These are phyloP conservation scores for Bombus breviceps DNA, from an alignment of 1,140 invertebrate species.

Conservation along the genomic window DNA sequence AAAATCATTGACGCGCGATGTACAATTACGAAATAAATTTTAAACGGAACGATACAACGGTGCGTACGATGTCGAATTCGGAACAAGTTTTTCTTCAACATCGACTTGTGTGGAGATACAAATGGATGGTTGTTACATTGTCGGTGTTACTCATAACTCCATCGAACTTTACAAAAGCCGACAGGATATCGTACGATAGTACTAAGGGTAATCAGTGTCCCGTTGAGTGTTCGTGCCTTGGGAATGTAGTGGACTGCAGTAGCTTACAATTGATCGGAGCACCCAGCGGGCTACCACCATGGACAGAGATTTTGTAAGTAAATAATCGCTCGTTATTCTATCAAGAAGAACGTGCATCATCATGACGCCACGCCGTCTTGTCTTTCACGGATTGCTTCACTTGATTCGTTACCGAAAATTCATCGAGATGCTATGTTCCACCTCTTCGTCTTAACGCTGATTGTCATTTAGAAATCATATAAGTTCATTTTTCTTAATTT, in stretches of 20 bases:
- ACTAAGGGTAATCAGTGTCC: conserved; percentile 72
- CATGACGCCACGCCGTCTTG: background rate
- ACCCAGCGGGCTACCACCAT: conserved; percentile 78
- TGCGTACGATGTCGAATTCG: conserved; percentile 52
- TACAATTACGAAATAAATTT: conserved; percentile 50
- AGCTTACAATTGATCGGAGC: conserved; percentile 75
- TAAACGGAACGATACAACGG: conserved; percentile 32
- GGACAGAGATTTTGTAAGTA: conserved; percentile 79
- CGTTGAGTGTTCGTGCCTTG: conserved; percentile 78
- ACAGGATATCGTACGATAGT: background rate
- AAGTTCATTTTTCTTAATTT: background rate
- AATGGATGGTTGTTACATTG: conserved; percentile 16
- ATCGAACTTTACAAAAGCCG: conserved; percentile 23
- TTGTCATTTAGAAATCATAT: background rate
- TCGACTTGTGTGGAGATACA: conserved; percentile 25
- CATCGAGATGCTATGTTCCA: background rate
- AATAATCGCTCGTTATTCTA: conserved; percentile 44
- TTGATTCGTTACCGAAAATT: background rate
- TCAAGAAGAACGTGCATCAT: background rate
- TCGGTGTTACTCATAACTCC: conserved; percentile 6
- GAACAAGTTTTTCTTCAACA: conserved; percentile 27
- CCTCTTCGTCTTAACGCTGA: background rate
- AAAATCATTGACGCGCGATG: conserved; percentile 25
- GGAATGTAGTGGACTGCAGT: conserved; percentile 76
- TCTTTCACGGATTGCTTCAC: background rate